These are phyloP conservation scores for Gari tellinella DNA, from an alignment of 2,888 invertebrate genomes.

Conservation along the genomic window DNA sequence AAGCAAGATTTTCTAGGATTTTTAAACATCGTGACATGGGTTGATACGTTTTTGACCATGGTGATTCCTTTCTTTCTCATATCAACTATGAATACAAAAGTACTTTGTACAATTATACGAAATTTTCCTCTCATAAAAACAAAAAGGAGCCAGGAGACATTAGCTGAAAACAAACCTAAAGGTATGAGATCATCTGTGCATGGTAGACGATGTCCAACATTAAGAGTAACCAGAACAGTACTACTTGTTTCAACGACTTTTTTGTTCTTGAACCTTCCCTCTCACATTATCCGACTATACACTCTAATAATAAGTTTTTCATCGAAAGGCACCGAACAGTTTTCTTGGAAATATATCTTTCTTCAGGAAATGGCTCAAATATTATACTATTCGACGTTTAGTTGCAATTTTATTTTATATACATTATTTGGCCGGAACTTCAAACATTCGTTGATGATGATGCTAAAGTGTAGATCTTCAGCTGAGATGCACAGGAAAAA, in stretches of 20 bases:
- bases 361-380: constrained; percentile 63
- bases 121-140: neutral
- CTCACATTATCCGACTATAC: constrained; percentile 71
- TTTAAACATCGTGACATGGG: constrained; percentile 64
- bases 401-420: constrained; percentile 71
- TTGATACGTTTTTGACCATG: constrained; percentile 72
- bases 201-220: constrained; percentile 50
- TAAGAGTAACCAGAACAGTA: constrained; percentile 71
- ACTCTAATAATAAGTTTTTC: constrained; percentile 54
- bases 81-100: constrained; percentile 61
- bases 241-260: constrained; percentile 74
- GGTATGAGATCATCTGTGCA: neutral
- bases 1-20: constrained; percentile 42
- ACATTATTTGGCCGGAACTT: constrained; percentile 69
- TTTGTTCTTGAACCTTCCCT: constrained; percentile 76
- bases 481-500: constrained; percentile 7
- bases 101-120: constrained; percentile 16
- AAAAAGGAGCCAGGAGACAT: neutral
- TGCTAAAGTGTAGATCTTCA: constrained; percentile 28
- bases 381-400: constrained; percentile 68
- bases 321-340: neutral
- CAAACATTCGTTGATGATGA: constrained; percentile 47
- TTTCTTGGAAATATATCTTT: constrained; percentile 47
- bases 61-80: constrained; percentile 70
- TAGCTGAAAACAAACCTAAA: neutral